Conservation (phyloP, 2,113 vertebrate genomes). For the Syrrhaptes paradoxus region DNA sequence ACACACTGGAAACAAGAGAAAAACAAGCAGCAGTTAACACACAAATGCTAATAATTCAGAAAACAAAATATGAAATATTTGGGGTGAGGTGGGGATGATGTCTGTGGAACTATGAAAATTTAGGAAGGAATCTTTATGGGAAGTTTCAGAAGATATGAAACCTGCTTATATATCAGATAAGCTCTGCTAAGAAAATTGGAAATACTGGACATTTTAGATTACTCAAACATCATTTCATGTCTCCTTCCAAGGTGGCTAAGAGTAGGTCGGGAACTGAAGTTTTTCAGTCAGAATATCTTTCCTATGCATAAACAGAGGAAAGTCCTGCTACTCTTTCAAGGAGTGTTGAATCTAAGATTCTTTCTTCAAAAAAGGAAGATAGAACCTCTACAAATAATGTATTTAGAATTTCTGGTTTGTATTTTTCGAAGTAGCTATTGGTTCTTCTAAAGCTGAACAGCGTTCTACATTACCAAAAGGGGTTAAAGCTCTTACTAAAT, state of each 20-base stretch:
- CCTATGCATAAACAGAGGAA: background rate
- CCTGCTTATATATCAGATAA: background rate
- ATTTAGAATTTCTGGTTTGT: background rate
- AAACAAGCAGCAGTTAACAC: background rate
- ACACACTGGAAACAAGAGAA: background rate
- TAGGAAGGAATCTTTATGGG: background rate
- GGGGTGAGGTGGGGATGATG: rapidly evolving
- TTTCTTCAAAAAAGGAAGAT: background rate
- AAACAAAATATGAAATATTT: background rate
- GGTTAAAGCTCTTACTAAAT: background rate
- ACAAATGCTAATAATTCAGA: background rate
- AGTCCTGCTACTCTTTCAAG: background rate
- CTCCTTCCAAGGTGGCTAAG: background rate
- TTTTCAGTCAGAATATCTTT: background rate
- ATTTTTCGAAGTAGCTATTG: background rate
- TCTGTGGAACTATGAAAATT: background rate
- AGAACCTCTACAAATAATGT: background rate
- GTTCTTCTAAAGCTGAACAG: background rate
- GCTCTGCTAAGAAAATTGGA: background rate
- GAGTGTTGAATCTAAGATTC: background rate
- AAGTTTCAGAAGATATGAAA: background rate
- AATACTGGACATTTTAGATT: background rate
- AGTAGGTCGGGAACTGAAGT: background rate
- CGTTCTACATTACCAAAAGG: background rate
- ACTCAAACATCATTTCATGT: background rate